Evolutionary conservation across 1,140 invertebrate species (phyloP).

Genomic region (Drosophila pseudoananassae): DNA sequence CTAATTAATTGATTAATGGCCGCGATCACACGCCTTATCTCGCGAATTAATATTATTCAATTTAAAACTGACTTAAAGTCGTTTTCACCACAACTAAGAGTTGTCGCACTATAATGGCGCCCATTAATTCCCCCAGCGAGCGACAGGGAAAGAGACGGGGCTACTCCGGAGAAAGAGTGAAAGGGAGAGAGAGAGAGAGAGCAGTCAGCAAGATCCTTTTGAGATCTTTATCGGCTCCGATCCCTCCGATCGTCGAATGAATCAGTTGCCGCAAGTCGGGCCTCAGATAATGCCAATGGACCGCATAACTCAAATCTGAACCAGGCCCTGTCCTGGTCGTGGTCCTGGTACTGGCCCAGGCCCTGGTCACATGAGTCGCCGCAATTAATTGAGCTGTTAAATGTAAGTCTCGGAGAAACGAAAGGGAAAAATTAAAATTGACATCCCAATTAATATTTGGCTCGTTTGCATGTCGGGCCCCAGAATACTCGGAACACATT

Average conservation of each 20-base stretch:
- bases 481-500: conserved; percentile 39
- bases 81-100: conserved; percentile 82
- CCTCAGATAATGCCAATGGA: conserved; percentile 77
- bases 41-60: conserved; percentile 79
- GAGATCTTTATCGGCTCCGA: conserved; percentile 74
- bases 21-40: conserved; percentile 69
- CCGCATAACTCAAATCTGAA: conserved; percentile 71
- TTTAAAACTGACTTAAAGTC: conserved; percentile 77
- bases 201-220: conserved; percentile 79
- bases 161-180: conserved; percentile 1
- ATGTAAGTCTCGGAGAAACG: conserved; percentile 74
- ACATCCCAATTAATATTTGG: conserved; percentile 77
- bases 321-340: no score
- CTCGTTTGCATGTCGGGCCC: conserved; percentile 62
- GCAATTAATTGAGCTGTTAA: conserved; percentile 81
- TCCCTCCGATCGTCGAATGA: conserved; percentile 53
- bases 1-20: conserved; percentile 81
- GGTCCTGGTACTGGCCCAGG: conserved; percentile 2
- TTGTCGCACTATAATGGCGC: conserved; percentile 74
- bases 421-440: conserved; percentile 78
- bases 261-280: conserved; percentile 67
- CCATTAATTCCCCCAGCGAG: conserved; percentile 57
- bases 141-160: conserved; percentile 13
- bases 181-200: conserved; percentile 34
- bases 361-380: conserved; percentile 62